phyloP scores from a whole-genome alignment of 2,888 invertebrate genomes.

The Lutraria lutraria region DNA sequence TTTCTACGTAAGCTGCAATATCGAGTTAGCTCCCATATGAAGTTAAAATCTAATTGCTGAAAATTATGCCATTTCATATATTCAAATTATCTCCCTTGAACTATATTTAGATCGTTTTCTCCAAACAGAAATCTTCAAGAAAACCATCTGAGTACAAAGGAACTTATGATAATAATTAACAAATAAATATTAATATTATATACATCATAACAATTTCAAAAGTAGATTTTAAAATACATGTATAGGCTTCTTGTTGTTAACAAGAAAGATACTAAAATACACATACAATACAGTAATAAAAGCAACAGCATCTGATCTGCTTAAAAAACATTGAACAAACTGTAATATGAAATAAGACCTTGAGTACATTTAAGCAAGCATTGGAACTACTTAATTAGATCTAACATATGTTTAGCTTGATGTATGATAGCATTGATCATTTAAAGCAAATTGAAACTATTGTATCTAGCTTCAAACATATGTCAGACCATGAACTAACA shows the following conservation, averaged over 20 bases:
- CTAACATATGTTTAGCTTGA: not conserved
- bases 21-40: not conserved
- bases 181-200: slow-evolving; percentile 13
- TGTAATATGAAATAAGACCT: not conserved
- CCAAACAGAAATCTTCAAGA: not conserved
- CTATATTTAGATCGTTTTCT: not conserved
- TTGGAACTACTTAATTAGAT: not conserved
- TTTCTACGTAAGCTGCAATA: not conserved
- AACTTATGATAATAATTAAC: not conserved
- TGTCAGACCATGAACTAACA: too few species aligned
- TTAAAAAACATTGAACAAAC: not conserved
- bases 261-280: not conserved
- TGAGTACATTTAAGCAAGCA: not conserved
- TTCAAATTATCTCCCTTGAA: not conserved
- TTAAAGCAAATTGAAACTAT: too few species aligned
- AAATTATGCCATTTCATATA: not conserved
- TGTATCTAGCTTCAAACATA: too few species aligned
- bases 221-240: too few species aligned
- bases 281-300: slow-evolving; percentile 3
- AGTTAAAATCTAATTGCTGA: too few species aligned
- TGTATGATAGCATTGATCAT: not conserved
- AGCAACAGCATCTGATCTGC: not conserved
- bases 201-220: slow-evolving; percentile 14
- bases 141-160: not conserved
- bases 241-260: not conserved